phyloP scores from a whole-genome alignment of 2,888 invertebrate genomes.

The Ceramica pisi region DNA sequence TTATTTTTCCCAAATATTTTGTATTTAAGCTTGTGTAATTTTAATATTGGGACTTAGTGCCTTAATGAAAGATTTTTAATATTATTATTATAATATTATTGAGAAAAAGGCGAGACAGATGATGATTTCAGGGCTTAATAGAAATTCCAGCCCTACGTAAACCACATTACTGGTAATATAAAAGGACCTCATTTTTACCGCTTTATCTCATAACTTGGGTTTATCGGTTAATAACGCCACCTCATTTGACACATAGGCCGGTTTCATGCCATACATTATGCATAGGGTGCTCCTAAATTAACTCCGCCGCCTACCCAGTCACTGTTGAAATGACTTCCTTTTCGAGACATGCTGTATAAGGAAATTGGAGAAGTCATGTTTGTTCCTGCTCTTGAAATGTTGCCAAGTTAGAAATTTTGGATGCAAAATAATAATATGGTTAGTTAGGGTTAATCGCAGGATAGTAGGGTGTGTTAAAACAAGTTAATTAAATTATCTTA shows the following conservation, averaged over 20 bases:
- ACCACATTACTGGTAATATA: slow-evolving; percentile 11
- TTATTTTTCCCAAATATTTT: too few relatives aligned
- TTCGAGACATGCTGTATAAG: slow-evolving; percentile 3
- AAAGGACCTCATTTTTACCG: slow-evolving; percentile 1
- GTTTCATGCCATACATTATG: slow-evolving; percentile 51
- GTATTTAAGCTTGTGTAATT: too few relatives aligned
- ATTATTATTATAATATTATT: too few relatives aligned
- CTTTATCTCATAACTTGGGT: slow-evolving; percentile 21
- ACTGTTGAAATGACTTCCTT: slow-evolving; percentile 42
- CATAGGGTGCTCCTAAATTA: slow-evolving; percentile 54
- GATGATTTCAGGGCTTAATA: background rate
- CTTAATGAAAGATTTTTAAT: too few relatives aligned
- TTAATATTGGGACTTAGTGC: too few relatives aligned
- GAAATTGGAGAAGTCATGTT: slow-evolving; percentile 31
- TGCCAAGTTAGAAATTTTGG: background rate
- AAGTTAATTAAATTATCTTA: too few relatives aligned
- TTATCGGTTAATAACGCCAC: slow-evolving; percentile 35
- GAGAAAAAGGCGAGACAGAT: background rate
- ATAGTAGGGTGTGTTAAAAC: too few relatives aligned
- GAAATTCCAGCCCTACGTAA: slow-evolving; percentile 16
- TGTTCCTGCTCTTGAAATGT: background rate
- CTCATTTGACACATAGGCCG: slow-evolving; percentile 35
- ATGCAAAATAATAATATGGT: too few relatives aligned
- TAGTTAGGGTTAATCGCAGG: too few relatives aligned
- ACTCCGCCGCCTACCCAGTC: slow-evolving; percentile 23